Evolutionary conservation across 1,140 invertebrate genomes (phyloP).

Genomic region (Linepithema humile): DNA sequence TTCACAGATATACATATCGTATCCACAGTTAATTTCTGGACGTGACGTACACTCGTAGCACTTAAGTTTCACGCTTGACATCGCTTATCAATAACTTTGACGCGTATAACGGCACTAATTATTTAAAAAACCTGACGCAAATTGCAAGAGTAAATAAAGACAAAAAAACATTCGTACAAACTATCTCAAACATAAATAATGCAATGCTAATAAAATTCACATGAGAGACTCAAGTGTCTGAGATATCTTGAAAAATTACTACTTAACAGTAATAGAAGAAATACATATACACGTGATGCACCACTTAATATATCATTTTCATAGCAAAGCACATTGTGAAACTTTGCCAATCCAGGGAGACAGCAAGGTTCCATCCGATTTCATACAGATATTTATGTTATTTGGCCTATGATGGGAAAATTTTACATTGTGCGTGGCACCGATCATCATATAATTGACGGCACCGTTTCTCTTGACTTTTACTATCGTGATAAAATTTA

Average conservation of each 20-base stretch:
- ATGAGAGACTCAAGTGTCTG: conserved; percentile 11
- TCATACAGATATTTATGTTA: neutral
- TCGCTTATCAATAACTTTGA: neutral
- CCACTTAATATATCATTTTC: neutral
- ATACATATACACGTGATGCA: neutral
- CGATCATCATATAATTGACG: conserved; percentile 23
- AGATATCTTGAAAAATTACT: conserved; percentile 1
- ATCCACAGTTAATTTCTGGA: neutral
- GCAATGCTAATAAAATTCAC: neutral
- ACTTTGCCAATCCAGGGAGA: neutral
- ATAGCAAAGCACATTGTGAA: neutral
- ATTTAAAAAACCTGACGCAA: too few relatives aligned
- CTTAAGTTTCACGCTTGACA: neutral
- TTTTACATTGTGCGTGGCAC: conserved; percentile 10
- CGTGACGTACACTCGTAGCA: neutral
- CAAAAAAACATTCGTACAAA: neutral
- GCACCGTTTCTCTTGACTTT: conserved; percentile 18
- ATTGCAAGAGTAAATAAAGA: conserved; percentile 12
- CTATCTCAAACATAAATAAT: conserved; percentile 21
- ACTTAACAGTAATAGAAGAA: neutral
- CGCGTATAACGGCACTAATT: neutral
- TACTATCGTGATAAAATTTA: conserved; percentile 50
- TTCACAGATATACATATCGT: neutral
- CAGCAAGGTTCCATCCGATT: neutral
- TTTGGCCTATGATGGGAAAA: neutral